Percentiles rank a stretch among this genome's conserved stretches.
Conservation (phyloP, 2,113 vertebrate genomes). For the human region GRCh38 chr6:165931501-165932000, state of each 20-base stretch:
- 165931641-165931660: too few species aligned
- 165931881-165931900: neutral
- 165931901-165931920: too few species aligned
- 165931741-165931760: neutral
- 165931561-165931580: neutral
- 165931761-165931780: neutral
- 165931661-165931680: neutral
- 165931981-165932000: too few species aligned
- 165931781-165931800: neutral
- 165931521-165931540: neutral
- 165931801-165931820: too few species aligned
- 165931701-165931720: too few species aligned
- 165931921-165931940: too few species aligned
- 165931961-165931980: neutral
- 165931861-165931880: neutral
- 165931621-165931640: neutral
- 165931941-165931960: too few species aligned
- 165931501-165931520: neutral
- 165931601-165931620: neutral
- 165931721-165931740: neutral
- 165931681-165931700: neutral
- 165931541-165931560: neutral
- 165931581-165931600: neutral
- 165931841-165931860: neutral
- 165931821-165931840: accelerated